Evolutionary conservation across 2,797 vertebrate species (phyloP).

Genomic region (Myotis pilosus): DNA sequence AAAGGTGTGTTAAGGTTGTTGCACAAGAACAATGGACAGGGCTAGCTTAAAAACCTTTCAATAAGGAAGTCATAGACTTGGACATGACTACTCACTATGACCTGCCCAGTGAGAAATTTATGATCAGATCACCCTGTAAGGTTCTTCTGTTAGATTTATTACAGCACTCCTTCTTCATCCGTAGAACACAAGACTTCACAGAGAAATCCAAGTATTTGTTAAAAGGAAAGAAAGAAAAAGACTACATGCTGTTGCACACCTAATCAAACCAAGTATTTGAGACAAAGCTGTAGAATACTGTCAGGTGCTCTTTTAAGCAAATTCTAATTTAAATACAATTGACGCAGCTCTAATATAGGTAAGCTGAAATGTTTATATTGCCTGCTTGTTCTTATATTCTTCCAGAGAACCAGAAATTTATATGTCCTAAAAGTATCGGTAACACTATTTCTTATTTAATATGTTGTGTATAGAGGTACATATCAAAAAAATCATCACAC

Average conservation of each 20-base stretch:
- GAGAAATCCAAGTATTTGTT: not conserved
- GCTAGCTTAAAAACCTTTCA: not conserved
- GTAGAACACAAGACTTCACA: not conserved
- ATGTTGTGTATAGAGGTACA: not conserved
- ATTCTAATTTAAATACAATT: not conserved
- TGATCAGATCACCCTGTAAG: not conserved
- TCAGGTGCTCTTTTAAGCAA: not conserved
- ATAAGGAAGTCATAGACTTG: not conserved
- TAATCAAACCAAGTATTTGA: conserved; percentile 29
- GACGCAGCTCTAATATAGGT: not conserved
- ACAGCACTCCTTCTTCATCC: not conserved
- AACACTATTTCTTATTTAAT: not conserved
- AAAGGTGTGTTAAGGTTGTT: not conserved
- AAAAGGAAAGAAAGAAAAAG: not conserved
- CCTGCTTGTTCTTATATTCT: not conserved
- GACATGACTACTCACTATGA: not conserved
- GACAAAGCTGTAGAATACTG: not conserved
- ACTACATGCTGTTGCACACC: not conserved
- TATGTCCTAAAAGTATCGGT: not conserved
- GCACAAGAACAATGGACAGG: not conserved
- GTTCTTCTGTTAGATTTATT: not conserved
- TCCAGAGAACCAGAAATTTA: not conserved
- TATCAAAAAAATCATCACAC: not conserved
- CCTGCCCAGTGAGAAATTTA: not conserved
- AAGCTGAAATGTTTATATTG: not conserved